Evolutionary conservation across 2,797 vertebrate genomes (phyloP).

Genomic region (Novumbra hubbsi): DNA sequence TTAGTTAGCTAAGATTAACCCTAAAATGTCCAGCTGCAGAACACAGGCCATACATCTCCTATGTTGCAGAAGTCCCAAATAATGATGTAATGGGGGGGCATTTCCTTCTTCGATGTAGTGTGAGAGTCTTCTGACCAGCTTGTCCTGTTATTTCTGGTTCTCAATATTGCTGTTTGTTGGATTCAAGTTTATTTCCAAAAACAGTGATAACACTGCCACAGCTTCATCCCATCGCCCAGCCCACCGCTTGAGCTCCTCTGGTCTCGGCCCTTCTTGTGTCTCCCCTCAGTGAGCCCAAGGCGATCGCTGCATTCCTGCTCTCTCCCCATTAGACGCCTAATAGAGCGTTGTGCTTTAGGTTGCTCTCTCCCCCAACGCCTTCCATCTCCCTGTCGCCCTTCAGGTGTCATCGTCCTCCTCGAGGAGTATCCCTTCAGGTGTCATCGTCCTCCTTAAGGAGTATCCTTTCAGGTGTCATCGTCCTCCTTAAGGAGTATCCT

Average conservation of each 20-base stretch:
- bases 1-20: not conserved
- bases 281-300: conserved; percentile 19
- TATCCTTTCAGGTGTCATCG: conserved; percentile 77
- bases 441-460: conserved; percentile 73
- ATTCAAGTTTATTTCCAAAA: conserved; percentile 24
- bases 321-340: conserved; percentile 36
- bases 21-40: not conserved
- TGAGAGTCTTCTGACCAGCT: not conserved
- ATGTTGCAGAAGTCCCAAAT: not conserved
- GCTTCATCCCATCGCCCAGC: conserved; percentile 29
- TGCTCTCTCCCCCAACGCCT: conserved; percentile 70
- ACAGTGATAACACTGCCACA: conserved; percentile 33
- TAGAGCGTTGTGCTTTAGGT: conserved; percentile 38
- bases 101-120: not conserved
- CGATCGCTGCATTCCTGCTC: conserved; percentile 23
- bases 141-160: no score
- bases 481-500: no score
- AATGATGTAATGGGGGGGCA: not conserved
- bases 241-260: conserved; percentile 39
- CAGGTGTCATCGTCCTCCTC: conserved; percentile 75
- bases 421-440: conserved; percentile 78
- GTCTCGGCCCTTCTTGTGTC: conserved; percentile 41
- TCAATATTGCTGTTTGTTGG: not conserved
- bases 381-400: conserved; percentile 73
- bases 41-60: not conserved